Conservation (phyloP, 2,888 invertebrate genomes). For the Plebejus anna region DNA sequence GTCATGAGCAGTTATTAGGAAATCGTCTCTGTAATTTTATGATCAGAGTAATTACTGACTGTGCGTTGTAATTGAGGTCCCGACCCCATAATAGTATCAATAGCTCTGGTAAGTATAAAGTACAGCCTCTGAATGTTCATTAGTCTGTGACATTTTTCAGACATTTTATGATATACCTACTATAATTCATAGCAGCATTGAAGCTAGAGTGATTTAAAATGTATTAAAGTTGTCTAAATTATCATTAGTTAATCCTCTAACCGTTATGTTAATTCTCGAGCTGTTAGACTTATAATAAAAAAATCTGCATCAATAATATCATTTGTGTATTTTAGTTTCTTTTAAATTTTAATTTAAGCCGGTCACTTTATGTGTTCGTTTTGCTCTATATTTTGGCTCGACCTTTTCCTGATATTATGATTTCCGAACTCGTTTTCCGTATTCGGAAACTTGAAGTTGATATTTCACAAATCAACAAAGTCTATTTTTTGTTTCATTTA, state of each 20-base stretch:
- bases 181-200: not conserved
- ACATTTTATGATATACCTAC: not conserved
- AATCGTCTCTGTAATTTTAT: conserved; percentile 62
- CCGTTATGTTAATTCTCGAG: too few species aligned
- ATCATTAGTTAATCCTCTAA: too few species aligned
- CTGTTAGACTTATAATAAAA: too few species aligned
- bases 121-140: not conserved
- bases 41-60: conserved; percentile 62
- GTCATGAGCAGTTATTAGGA: conserved; percentile 45
- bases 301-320: too few species aligned
- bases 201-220: too few species aligned
- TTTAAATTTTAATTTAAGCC: not conserved
- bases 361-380: not conserved
- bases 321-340: too few species aligned
- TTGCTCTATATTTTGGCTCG: not conserved
- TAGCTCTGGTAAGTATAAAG: not conserved
- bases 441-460: not conserved
- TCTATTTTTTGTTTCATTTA: not conserved
- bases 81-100: conserved; percentile 49
- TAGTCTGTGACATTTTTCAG: not conserved
- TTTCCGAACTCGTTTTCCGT: not conserved
- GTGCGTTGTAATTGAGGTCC: conserved; percentile 62
- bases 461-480: not conserved
- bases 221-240: too few species aligned
- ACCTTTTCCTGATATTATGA: not conserved